A percentile compares a stretch with the other conserved stretches of the same genome.
Conservation (phyloP, 37 sponge, comb jelly and placozoan species). For the Agelas oroides region DNA sequence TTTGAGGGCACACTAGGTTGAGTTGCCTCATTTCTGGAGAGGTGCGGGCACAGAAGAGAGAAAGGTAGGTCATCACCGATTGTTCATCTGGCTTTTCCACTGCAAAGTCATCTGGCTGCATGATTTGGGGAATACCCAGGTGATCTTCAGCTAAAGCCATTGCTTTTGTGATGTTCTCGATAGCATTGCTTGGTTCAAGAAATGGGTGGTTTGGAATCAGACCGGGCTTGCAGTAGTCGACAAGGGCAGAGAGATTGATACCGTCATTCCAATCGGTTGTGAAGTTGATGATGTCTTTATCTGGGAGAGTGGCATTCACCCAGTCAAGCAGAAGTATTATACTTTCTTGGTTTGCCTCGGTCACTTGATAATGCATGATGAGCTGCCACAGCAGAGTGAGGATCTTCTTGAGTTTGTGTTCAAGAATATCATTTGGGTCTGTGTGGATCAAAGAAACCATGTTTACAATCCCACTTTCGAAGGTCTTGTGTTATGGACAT, state of each 20-base stretch:
- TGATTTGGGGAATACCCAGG: slow-evolving; percentile 68
- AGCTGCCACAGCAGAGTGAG: slow-evolving; percentile 76
- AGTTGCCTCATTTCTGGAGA: slow-evolving; percentile 67
- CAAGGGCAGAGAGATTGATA: slow-evolving; percentile 51
- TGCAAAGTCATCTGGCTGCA: slow-evolving; percentile 53
- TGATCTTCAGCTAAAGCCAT: slow-evolving; percentile 78
- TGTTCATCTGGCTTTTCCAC: slow-evolving; percentile 75
- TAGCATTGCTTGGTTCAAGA: slow-evolving; percentile 36
- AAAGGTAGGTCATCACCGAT: slow-evolving; percentile 83
- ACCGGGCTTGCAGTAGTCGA: slow-evolving; percentile 76
- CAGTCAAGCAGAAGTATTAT: slow-evolving; percentile 63
- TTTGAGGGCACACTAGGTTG: too few relatives aligned
- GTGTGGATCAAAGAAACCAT: too few relatives aligned
- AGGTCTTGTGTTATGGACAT: too few relatives aligned
- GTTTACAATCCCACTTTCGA: too few relatives aligned
- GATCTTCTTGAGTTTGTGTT: slow-evolving; percentile 55
- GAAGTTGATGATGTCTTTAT: slow-evolving; percentile 52
- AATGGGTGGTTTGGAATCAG: slow-evolving; percentile 59
- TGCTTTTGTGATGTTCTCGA: slow-evolving; percentile 59
- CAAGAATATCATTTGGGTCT: slow-evolving; percentile 67
- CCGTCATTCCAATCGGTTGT: slow-evolving; percentile 86
- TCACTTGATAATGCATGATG: slow-evolving; percentile 66
- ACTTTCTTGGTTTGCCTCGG: slow-evolving; percentile 14
- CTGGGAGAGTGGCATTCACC: slow-evolving; percentile 62
- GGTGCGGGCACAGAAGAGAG: slow-evolving; percentile 75